Percentiles rank a stretch among this genome's conserved stretches.
phyloP scores from a whole-genome alignment of 1,140 invertebrate species.

The Drosophila fuyamai region DNA sequence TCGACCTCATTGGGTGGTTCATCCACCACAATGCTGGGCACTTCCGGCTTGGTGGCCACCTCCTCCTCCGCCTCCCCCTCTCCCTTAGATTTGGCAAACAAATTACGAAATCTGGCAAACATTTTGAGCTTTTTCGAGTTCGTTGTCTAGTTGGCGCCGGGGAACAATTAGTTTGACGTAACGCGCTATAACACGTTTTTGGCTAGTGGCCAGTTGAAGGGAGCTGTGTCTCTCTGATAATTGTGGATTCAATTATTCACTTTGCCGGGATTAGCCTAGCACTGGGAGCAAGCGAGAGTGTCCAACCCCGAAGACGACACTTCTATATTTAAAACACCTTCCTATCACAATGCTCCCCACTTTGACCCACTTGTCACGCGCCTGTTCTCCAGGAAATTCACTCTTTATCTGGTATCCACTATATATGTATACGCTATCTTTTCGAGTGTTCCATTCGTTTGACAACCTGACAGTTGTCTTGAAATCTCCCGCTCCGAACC shows the following conservation, averaged over 20 bases:
- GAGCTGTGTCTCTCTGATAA: conserved; percentile 44
- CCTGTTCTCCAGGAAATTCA: conserved; percentile 45
- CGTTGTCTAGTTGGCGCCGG: conserved; percentile 18
- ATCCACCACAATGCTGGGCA: conserved; percentile 62
- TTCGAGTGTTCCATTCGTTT: conserved; percentile 57
- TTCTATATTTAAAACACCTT: conserved; percentile 49
- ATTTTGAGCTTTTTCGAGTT: conserved; percentile 37
- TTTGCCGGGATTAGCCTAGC: conserved; percentile 38
- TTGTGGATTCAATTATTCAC: conserved; percentile 64
- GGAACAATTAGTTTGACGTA: conserved; percentile 66
- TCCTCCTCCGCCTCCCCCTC: conserved; percentile 28
- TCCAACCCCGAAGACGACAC: conserved; percentile 35
- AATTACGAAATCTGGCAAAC: conserved; percentile 82
- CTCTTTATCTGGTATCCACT: conserved; percentile 30
- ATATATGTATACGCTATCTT: conserved; percentile 15
- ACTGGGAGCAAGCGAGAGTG: background rate
- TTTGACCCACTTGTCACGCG: conserved; percentile 59
- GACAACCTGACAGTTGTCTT: conserved; percentile 72
- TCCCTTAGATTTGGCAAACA: conserved; percentile 74
- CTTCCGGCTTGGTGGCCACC: conserved; percentile 2
- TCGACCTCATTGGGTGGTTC: conserved; percentile 32
- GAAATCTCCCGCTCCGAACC: conserved; percentile 12
- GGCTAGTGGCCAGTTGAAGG: conserved; percentile 61
- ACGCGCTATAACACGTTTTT: conserved; percentile 67
- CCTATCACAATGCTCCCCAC: conserved; percentile 33